Percentiles rank a stretch among this genome's conserved stretches.
Conservation (phyloP, 2,888 invertebrate species). For the Ernsta delagoae region DNA sequence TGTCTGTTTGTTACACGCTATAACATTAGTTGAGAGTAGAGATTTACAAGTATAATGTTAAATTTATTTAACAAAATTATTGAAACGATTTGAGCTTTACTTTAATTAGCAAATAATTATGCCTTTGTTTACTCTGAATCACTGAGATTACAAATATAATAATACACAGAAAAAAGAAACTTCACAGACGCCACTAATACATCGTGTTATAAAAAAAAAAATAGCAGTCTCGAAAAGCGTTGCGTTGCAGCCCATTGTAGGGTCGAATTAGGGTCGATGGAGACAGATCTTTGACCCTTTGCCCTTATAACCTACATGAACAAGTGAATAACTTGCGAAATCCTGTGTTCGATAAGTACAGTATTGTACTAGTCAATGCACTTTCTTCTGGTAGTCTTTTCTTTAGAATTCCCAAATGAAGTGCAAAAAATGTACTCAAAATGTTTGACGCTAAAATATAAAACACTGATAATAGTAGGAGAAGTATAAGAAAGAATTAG, state of each 20-base stretch:
- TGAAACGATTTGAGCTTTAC: too few species aligned
- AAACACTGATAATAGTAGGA: too few species aligned
- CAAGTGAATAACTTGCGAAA: constrained; percentile 51
- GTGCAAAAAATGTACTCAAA: not conserved
- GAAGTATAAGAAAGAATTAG: not conserved
- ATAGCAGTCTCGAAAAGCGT: constrained; percentile 5
- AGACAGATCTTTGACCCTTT: constrained; percentile 68
- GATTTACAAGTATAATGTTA: not conserved
- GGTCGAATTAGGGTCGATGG: constrained; percentile 51
- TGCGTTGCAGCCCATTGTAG: constrained; percentile 13
- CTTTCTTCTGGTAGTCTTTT: not conserved
- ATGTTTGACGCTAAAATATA: too few species aligned
- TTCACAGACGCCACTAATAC: not conserved
- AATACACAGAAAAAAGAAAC: not conserved
- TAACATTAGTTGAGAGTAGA: not conserved
- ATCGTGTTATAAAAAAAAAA: not conserved
- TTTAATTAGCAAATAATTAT: too few species aligned
- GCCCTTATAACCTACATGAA: constrained; percentile 57
- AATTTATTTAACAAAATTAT: too few species aligned
- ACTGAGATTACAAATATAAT: too few species aligned
- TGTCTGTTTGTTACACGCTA: not conserved
- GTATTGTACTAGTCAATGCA: not conserved
- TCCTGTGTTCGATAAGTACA: constrained; percentile 37
- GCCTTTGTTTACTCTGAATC: too few species aligned
- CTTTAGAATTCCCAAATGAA: not conserved